Evolutionary conservation across 2,888 invertebrate species (phyloP), one percentile per base, ranked within the genome.

Genomic region (Lithophane semibrunnea): DNA sequence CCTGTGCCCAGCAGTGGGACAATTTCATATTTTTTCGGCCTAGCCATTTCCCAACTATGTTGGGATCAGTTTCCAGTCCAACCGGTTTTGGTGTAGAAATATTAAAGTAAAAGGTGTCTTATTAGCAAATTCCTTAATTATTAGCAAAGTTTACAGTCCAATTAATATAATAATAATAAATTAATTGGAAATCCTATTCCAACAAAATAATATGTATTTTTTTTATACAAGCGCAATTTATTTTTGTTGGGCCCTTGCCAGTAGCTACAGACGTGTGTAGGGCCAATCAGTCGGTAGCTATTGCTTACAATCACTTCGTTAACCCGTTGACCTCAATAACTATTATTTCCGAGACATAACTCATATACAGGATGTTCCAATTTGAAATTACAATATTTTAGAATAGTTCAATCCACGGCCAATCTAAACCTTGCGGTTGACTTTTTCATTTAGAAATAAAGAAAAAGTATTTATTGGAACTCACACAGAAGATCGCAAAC

Each of bases 311-410:
- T 67, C 37, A 37, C 61, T 42, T 10, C 21, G 18, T 0, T 18
- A 42, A 47, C 70, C 52, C 29, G 63, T 42, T 76, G 63, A 75
- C 81, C 80, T 80, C 71, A 81, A 67, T 63, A 8, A 1, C 13
- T 47, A 47, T 61, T 18, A 70, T 75, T 67, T 71, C 70, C 75
- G 66, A 80, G 49, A 61, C 29, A 54, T 16, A 5, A 1, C 2
- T 44, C 9, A 21, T 42, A 54, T 65, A 65, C 29, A 69, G 60
- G 1, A 0, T 44, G 79, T 60, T 44, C 9, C 13, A 13, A 24
- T 60, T 52, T 52, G 52, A 52, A 49, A 16, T 16, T 16, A n/a
- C 4, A 56, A n/a, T 47, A 42, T 24, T 49, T n/a, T 21, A 66
- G 24, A 65, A 65, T 3, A 4, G 10, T 29, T 29, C 21, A 47